A percentile compares a stretch with the other conserved stretches of the same genome.
Evolutionary conservation across 2,797 vertebrate genomes (phyloP).

Genomic region (Nyctalus aviator): DNA sequence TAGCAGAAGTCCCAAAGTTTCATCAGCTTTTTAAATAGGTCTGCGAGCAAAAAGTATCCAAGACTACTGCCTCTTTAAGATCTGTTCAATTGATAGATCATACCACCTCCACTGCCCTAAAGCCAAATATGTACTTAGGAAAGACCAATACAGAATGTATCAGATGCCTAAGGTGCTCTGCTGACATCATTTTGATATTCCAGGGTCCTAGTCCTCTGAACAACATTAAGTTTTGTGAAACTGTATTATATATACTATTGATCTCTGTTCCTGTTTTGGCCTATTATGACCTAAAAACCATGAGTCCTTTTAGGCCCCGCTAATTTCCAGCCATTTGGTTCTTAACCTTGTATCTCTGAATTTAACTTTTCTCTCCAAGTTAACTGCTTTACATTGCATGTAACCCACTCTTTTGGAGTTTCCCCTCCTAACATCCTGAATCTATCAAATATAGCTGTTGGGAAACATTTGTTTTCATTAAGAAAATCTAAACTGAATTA

Average conservation of each 20-base stretch:
- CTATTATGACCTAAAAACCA: not conserved
- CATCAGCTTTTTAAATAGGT: not conserved
- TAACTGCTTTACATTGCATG: not conserved
- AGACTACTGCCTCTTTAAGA: not conserved
- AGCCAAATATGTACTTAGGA: not conserved
- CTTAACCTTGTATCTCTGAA: not conserved
- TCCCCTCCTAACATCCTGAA: not conserved
- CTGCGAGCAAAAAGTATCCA: not conserved
- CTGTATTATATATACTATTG: not conserved
- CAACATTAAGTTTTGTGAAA: not conserved
- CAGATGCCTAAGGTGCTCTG: not conserved
- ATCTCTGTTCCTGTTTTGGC: not conserved
- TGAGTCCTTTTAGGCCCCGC: not conserved
- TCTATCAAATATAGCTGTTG: not conserved
- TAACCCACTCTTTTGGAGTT: not conserved
- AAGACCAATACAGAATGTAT: not conserved
- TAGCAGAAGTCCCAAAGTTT: not conserved
- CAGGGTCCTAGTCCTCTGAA: not conserved
- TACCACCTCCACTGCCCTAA: not conserved
- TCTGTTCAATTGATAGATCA: not conserved
- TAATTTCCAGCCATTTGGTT: not conserved
- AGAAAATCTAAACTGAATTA: conserved; percentile 13
- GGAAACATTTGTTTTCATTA: conserved; percentile 1
- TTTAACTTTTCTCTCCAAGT: not conserved
- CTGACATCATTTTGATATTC: not conserved